Percentiles rank a stretch among this genome's conserved stretches.
Evolutionary conservation across 2,113 vertebrate species (phyloP).

Genomic region (Nannobrachium achirus): DNA sequence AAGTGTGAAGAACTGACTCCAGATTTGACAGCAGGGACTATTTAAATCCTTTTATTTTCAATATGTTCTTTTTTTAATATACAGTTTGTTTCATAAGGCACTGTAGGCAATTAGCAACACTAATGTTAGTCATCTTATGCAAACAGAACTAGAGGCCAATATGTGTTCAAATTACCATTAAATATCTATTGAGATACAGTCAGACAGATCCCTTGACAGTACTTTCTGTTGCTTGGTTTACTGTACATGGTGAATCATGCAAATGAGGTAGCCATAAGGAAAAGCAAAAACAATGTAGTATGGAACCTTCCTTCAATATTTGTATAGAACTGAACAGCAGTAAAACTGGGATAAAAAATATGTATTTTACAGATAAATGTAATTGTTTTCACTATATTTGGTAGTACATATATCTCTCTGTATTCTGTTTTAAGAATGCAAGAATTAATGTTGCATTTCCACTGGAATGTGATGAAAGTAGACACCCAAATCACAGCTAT

Average conservation of each 20-base stretch:
- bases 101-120: not conserved
- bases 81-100: not conserved
- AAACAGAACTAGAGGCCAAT: not conserved
- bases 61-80: not conserved
- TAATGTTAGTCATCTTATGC: too few species aligned
- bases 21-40: not conserved
- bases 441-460: conserved; percentile 11
- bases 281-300: not conserved
- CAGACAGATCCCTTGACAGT: not conserved
- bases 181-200: not conserved
- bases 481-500: conserved; percentile 23
- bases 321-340: not conserved
- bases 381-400: not conserved
- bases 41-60: too few species aligned
- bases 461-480: conserved; percentile 25
- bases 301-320: not conserved
- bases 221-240: not conserved
- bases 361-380: not conserved
- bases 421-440: not conserved
- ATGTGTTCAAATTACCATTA: not conserved
- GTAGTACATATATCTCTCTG: conserved; percentile 4
- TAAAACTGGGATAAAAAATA: not conserved
- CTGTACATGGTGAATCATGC: not conserved
- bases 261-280: not conserved
- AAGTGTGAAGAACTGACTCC: not conserved